Evolutionary conservation across 2,113 vertebrate genomes (phyloP).

Genomic region (Connochaetes taurinus): DNA sequence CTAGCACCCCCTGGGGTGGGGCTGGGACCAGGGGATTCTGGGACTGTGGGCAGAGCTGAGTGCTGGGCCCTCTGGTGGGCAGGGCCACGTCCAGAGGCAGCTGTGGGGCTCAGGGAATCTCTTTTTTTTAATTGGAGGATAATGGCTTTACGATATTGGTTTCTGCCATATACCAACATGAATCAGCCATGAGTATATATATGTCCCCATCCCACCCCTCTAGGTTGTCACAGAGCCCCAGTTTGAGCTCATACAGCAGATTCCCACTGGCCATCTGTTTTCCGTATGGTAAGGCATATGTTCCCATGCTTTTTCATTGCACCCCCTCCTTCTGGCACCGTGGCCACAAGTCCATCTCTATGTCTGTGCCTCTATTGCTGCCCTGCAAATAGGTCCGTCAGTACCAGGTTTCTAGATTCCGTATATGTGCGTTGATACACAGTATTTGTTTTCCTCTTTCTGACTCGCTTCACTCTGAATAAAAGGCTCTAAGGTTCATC

Average conservation of each 20-base stretch:
- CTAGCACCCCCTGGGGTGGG: not conserved
- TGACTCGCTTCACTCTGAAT: not conserved
- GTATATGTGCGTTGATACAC: not conserved
- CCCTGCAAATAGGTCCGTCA: not conserved
- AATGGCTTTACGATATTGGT: not conserved
- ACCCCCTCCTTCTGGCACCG: rapidly evolving
- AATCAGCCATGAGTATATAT: not conserved
- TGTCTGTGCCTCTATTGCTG: not conserved
- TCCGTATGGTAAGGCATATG: not conserved
- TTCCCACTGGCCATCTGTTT: not conserved
- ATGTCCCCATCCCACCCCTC: not conserved
- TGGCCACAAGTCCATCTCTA: not conserved
- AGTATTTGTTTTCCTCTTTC: not conserved
- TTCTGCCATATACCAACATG: not conserved
- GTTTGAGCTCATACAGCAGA: not conserved
- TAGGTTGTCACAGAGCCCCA: not conserved
- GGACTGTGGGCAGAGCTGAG: not conserved
- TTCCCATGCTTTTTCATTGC: not conserved
- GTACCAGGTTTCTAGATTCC: not conserved
- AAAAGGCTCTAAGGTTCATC: not conserved
- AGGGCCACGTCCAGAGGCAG: not conserved
- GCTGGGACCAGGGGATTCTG: not conserved
- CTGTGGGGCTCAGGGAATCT: not conserved
- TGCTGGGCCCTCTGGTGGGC: not conserved
- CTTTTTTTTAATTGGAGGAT: not conserved